Evolutionary conservation across 1,140 invertebrate genomes (phyloP), one percentile per base, ranked within the genome.

Genomic region (Luehdorfia chinensis): DNA sequence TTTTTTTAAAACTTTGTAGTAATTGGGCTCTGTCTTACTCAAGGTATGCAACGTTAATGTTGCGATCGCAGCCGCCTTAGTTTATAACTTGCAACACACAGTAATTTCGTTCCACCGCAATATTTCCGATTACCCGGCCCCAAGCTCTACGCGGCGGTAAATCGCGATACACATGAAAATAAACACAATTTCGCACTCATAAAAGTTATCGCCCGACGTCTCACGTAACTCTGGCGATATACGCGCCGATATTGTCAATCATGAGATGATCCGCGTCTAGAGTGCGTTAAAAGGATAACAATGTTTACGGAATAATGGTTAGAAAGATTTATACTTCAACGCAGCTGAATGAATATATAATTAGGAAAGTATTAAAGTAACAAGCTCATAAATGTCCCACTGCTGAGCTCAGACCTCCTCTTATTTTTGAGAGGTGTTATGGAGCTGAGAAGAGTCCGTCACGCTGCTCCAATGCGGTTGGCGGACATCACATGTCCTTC

Each of bases 171-270:
- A 68, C 46, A 55, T 45, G 52, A 53, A 50, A 62, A 79, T 84
- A 84, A 84, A 84, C 76, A 80, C 78, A 84, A 84, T 84, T 83
- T 75, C 59, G 57, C 64, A 55, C 68, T 77, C 78, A 80, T 84
- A 84, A 84, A 84, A 84, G 76, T 84, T 79, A 84, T 66, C 75
- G 66, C 32, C 41, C 43, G 55, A 41, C 55, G 51, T 56, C 55
- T 63, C 58, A 34, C 34, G 23, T 28, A 52, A 46, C 41, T 30
- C 18, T 49, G 31, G 18, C 58, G 36, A 48, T 48, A 55, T 49
- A 47, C 37, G 44, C 31, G 47, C 18, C 28, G 52, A 66, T 65
- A 73, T 78, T 74, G 75, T 60, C 69, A 71, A 73, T 73, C 58
- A 56, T 44, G 33, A 45, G 50, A 48, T 60, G 37, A 69, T 59